A percentile compares a stretch with the other conserved stretches of the same genome.
Evolutionary conservation across 2,888 invertebrate genomes (phyloP).

Genomic region (Mechanitis messenoides): DNA sequence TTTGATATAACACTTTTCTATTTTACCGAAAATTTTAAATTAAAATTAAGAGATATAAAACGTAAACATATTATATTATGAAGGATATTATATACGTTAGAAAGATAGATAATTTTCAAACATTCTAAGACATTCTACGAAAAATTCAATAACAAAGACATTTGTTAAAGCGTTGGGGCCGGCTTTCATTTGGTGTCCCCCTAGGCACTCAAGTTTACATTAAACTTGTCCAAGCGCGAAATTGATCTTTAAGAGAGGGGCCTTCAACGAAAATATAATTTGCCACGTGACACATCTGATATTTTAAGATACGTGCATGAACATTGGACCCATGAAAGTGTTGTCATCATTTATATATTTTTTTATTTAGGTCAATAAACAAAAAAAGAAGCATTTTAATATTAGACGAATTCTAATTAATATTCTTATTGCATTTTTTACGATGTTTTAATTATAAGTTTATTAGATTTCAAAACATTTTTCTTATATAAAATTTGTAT

Average conservation of each 20-base stretch:
- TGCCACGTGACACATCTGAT: conserved; percentile 63
- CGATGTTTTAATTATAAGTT: too few species aligned
- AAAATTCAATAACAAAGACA: conserved; percentile 68
- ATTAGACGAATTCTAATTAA: conserved; percentile 4
- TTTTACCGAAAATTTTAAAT: too few species aligned
- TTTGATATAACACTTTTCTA: too few species aligned
- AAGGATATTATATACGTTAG: background rate
- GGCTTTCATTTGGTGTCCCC: conserved; percentile 65
- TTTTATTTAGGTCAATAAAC: background rate
- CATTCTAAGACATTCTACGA: conserved; percentile 41
- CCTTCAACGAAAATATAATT: conserved; percentile 68
- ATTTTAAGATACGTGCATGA: conserved; percentile 41
- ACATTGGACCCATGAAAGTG: conserved; percentile 30
- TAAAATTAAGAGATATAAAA: too few species aligned
- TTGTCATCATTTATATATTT: conserved; percentile 23
- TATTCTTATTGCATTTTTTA: too few species aligned
- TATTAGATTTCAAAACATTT: too few species aligned
- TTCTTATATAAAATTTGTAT: too few species aligned
- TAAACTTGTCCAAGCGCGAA: conserved; percentile 74
- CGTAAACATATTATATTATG: too few species aligned
- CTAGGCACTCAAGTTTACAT: conserved; percentile 73
- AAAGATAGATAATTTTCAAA: conserved; percentile 26
- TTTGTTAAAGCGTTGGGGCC: conserved; percentile 60
- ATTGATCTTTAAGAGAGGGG: conserved; percentile 74
- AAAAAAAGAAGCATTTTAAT: background rate